Evolutionary conservation across 1,140 invertebrate species (phyloP).

Genomic region (Drosophila dunni): DNA sequence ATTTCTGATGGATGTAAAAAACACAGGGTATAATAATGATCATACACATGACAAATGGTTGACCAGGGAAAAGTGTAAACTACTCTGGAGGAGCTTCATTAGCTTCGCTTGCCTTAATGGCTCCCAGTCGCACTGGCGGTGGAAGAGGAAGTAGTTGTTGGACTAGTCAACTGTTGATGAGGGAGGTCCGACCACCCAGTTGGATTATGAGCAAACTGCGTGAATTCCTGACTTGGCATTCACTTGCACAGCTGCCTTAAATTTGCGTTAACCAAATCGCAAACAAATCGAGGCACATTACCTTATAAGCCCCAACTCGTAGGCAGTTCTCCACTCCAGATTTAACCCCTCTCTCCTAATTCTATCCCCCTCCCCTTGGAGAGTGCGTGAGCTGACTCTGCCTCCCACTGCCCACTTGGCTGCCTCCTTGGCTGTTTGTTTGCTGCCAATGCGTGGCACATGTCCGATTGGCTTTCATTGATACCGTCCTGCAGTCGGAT

Average conservation of each 20-base stretch:
- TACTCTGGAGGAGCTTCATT: slow-evolving; percentile 30
- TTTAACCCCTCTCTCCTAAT: not conserved
- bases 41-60: slow-evolving; percentile 60
- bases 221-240: slow-evolving; percentile 41
- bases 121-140: slow-evolving; percentile 47
- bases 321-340: slow-evolving; percentile 24
- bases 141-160: slow-evolving; percentile 7
- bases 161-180: not conserved
- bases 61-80: slow-evolving; percentile 24
- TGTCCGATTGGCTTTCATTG: slow-evolving; percentile 76
- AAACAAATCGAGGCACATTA: slow-evolving; percentile 73
- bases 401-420: slow-evolving; percentile 55
- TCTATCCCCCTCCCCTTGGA: not conserved
- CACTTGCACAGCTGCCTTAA: slow-evolving; percentile 47
- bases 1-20: slow-evolving; percentile 39
- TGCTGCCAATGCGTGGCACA: slow-evolving; percentile 73
- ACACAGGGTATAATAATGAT: slow-evolving; percentile 35
- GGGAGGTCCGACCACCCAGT: slow-evolving; percentile 52
- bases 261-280: slow-evolving; percentile 73
- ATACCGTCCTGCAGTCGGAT: slow-evolving; percentile 50
- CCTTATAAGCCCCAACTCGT: slow-evolving; percentile 57
- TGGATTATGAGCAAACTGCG: slow-evolving; percentile 28
- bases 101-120: slow-evolving; percentile 46
- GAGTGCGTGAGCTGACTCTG: slow-evolving; percentile 56
- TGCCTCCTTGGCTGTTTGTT: slow-evolving; percentile 55